Evolutionary conservation across 2,797 vertebrate species (phyloP), one percentile per base, ranked within the genome.

Genomic region (Muscicapa striata): DNA sequence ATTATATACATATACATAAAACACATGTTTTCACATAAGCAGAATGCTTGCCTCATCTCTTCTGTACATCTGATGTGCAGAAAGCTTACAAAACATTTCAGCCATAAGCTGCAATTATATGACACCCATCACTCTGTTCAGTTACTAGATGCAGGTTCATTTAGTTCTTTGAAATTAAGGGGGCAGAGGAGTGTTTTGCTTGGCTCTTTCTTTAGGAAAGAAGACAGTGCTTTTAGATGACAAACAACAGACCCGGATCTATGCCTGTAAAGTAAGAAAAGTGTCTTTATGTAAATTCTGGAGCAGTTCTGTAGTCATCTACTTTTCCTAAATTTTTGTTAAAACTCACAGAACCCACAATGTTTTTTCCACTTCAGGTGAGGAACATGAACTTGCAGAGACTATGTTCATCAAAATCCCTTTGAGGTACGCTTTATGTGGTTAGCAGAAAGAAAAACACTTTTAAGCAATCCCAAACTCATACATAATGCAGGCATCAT

Each of bases 1-100:
- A 54, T 54, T 36, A 34, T 13, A n/a, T 7, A 0, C 5, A 26
- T 4, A 15, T 9, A 4, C 2, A 46, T 3, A 66, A 3, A 52
- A 52, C 17, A 26, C 58, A 26, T 7, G 23, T 11, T 54, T 61
- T 72, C 57, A 45, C 21, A 26, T 2, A 30, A 13, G 5, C 26
- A 27, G 16, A 55, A 81, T 11, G 6, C 13, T 13, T 6, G 7
- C 51, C 61, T 36, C 58, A 5, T 61, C 26, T 72, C 36, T 70
- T 36, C 43, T 57, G 59, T 26, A 58, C 4, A 13, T 64, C 24
- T 52, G 29, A 40, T 14, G 4, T 23, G 29, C 29, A 45, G n/a
- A 80, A 88, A 77, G 27, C 32, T 58, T 61, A 54, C 29, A 67
- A 74, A 93, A 81, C 34, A 52, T 10, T 64, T 72, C 66, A 84